Percentiles rank a stretch among this genome's conserved stretches.
Conservation (phyloP, 2,797 vertebrate genomes). For the Rhadinocentrus ornatus region DNA sequence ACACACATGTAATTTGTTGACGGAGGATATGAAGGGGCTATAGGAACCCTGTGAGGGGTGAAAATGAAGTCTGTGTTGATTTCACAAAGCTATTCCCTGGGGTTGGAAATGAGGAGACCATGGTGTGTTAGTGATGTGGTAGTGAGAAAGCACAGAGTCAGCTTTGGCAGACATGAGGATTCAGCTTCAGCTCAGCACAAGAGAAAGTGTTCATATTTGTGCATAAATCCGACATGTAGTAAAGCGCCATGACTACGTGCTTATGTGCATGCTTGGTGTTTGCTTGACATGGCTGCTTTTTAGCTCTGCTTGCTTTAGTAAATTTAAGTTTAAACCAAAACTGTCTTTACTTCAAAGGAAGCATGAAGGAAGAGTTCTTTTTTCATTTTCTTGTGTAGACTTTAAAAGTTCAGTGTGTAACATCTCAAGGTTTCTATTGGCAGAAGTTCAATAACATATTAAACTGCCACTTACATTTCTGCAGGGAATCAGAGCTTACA, state of each 20-base stretch:
- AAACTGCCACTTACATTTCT: not conserved
- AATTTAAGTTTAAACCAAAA: slow-evolving; percentile 17
- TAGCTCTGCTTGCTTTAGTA: not conserved
- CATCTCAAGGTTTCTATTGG: not conserved
- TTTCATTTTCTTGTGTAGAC: not conserved
- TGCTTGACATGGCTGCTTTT: slow-evolving; percentile 3
- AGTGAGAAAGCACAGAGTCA: slow-evolving; percentile 53
- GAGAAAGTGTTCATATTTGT: slow-evolving; percentile 39
- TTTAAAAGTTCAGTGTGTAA: not conserved
- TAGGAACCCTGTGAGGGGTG: slow-evolving; percentile 65
- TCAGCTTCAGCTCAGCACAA: slow-evolving; percentile 39
- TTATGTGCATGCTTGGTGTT: slow-evolving; percentile 19
- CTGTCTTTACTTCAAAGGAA: not conserved
- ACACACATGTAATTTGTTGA: slow-evolving; percentile 74
- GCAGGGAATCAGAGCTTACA: not conserved
- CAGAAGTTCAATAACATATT: not conserved
- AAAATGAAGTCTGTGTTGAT: slow-evolving; percentile 73
- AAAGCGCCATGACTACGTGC: slow-evolving; percentile 7
- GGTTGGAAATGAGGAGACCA: slow-evolving; percentile 63
- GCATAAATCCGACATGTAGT: slow-evolving; percentile 39
- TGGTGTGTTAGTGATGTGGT: slow-evolving; percentile 73
- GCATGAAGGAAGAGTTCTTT: not conserved
- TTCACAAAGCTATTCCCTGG: slow-evolving; percentile 42
- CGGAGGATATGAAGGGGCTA: slow-evolving; percentile 60
- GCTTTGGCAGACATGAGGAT: slow-evolving; percentile 40